Evolutionary conservation across 2,113 vertebrate genomes (phyloP), one percentile per base, ranked within the genome.

Genomic region (Dicentrarchus labrax): DNA sequence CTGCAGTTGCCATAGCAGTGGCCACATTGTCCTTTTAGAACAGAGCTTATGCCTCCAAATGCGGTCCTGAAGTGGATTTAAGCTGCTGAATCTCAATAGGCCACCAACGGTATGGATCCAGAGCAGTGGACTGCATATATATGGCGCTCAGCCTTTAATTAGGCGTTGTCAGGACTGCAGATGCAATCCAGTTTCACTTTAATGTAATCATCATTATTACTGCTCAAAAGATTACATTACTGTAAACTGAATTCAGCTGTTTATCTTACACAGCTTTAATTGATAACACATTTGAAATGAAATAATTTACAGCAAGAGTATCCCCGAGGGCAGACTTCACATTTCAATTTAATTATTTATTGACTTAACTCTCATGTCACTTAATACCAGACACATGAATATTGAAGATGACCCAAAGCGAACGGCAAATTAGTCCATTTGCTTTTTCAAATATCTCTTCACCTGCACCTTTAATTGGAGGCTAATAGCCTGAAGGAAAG

Each of bases 1-100:
- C 72, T 84, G 30, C 81, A 65, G 91, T 95, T 93, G 87, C 94
- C 90, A 94, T 93, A 93, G 94, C 60, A 57, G 85, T 86, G 74
- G 87, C 64, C 73, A 84, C 82, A 94, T 90, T 93, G 93, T 92
- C 87, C 86, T 89, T 79, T 77, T 39, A 84, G 79, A 92, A 90
- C 83, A 66, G 72, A 84, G 78, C 84, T 87, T 72, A 84, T 82
- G 91, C 88, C 81, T 88, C 75, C 72, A 69, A 82, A 83, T 50
- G 67, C 17, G 22, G 56, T 53, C 73, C 79, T 82, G 75, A 77
- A 93, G 83, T 83, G 78, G 77, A 78, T 94, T 85, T 71, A 79
- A 72, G 70, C 51, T 59, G 41, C 74, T 87, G 80, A 85, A 84
- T 92, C 72, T 87, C 77, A 89, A 87, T 80, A 24, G 77, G 53